Conservation (phyloP, 2,113 vertebrate species). For the Brachyhypopomus gauderio region DNA sequence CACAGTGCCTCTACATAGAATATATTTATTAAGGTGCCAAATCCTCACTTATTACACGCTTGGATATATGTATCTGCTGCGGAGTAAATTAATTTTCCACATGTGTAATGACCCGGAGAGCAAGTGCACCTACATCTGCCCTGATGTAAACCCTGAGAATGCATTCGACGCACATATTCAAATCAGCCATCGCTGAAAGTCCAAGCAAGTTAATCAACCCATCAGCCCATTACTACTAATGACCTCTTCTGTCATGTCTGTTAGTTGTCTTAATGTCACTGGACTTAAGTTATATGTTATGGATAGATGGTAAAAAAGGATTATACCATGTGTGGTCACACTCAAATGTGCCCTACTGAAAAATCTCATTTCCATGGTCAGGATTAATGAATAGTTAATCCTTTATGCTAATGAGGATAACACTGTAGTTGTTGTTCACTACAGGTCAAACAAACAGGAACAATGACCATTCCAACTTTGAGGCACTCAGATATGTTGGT, state of each 20-base stretch:
- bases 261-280: no score
- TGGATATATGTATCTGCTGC: constrained; percentile 64
- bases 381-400: no score
- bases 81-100: constrained; percentile 77
- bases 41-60: constrained; percentile 57
- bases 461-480: no score
- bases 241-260: neutral
- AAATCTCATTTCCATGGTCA: no score
- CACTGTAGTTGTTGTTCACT: no score
- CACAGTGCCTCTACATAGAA: neutral
- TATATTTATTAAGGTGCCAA: constrained; percentile 40
- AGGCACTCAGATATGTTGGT: no score
- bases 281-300: no score
- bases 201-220: neutral
- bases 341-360: no score
- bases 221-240: neutral
- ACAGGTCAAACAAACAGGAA: no score
- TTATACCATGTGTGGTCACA: no score
- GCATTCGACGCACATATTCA: neutral
- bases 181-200: neutral
- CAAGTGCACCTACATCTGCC: constrained; percentile 47
- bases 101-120: constrained; percentile 74
- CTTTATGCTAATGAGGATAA: no score
- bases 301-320: no score
- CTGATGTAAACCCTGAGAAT: neutral